A percentile compares a stretch with the other conserved stretches of the same genome.
These are phyloP conservation scores for Drosophila austrosaltans DNA, from an alignment of 2,888 invertebrate genomes.

Conservation along the genomic window DNA sequence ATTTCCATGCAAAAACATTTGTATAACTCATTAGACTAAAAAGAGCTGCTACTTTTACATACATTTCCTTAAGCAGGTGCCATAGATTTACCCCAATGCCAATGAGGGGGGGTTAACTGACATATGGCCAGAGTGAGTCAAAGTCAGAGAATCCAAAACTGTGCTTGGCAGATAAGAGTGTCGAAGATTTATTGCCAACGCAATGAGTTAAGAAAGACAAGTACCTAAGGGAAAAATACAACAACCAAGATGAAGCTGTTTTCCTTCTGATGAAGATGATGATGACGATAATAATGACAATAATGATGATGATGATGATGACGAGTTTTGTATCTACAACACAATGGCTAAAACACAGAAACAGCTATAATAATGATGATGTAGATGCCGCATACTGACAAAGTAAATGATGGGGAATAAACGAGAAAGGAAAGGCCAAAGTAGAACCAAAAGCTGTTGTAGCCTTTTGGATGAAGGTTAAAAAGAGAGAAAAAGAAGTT, in stretches of 20 bases:
- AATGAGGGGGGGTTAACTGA: constrained; percentile 21
- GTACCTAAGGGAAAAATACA: constrained; percentile 72
- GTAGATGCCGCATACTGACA: constrained; percentile 79
- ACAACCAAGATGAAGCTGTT: constrained; percentile 43
- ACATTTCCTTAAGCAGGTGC: constrained; percentile 63
- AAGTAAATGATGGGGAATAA: constrained; percentile 79
- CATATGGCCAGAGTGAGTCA: constrained; percentile 39
- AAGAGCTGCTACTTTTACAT: constrained; percentile 22
- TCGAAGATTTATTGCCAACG: constrained; percentile 82
- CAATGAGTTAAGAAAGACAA: constrained; percentile 83
- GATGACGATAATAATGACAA: constrained; percentile 24
- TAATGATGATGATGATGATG: constrained; percentile 58
- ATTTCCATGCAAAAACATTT: constrained; percentile 30
- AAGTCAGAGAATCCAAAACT: constrained; percentile 35
- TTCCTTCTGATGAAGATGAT: constrained; percentile 13
- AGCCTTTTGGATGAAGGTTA: background rate
- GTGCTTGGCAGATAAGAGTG: constrained; percentile 74
- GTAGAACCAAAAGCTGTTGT: constrained; percentile 20
- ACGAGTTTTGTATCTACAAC: constrained; percentile 62
- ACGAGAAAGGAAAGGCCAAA: constrained; percentile 13
- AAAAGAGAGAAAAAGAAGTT: constrained; percentile 27
- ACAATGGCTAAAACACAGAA: constrained; percentile 47
- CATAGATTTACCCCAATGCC: constrained; percentile 50
- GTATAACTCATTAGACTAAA: constrained; percentile 50
- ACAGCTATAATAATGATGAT: constrained; percentile 74